A percentile compares a stretch with the other conserved stretches of the same genome.
Conservation (phyloP, 2,888 invertebrate species). For the Brachyptera risi region DNA sequence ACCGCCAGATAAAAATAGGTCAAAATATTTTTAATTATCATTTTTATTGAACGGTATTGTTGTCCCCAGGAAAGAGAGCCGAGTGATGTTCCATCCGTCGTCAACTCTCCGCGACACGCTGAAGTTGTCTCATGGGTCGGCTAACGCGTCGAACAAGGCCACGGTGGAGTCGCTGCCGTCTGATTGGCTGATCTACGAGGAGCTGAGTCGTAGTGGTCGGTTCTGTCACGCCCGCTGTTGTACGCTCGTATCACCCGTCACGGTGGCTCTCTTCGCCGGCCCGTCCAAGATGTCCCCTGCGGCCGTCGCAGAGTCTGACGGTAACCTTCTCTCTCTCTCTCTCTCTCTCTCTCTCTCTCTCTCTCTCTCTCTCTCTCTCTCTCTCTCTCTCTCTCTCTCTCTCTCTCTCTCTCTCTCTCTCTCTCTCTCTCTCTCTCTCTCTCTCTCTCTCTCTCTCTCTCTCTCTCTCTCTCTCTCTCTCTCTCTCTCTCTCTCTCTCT, state of each 20-base stretch:
- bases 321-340: conserved; percentile 35
- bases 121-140: conserved; percentile 39
- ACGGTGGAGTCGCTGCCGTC: conserved; percentile 55
- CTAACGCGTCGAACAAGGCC: conserved; percentile 42
- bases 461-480: too few relatives aligned
- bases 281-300: conserved; percentile 58
- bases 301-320: conserved; percentile 44
- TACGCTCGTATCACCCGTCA: conserved; percentile 75
- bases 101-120: conserved; percentile 52
- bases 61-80: conserved; percentile 53
- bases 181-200: conserved; percentile 86
- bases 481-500: too few relatives aligned
- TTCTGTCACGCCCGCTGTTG: conserved; percentile 71
- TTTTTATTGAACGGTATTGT: too few relatives aligned
- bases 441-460: too few relatives aligned
- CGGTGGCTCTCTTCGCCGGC: conserved; percentile 75
- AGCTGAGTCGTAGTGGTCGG: conserved; percentile 68
- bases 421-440: too few relatives aligned
- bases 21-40: too few relatives aligned
- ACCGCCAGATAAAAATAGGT: too few relatives aligned
- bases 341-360: too few relatives aligned
- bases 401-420: too few relatives aligned
- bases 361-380: too few relatives aligned
- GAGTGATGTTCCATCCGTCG: conserved; percentile 58
- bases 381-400: too few relatives aligned